Evolutionary conservation across 2,888 invertebrate genomes (phyloP).

Genomic region (Leucoptera coffeella): DNA sequence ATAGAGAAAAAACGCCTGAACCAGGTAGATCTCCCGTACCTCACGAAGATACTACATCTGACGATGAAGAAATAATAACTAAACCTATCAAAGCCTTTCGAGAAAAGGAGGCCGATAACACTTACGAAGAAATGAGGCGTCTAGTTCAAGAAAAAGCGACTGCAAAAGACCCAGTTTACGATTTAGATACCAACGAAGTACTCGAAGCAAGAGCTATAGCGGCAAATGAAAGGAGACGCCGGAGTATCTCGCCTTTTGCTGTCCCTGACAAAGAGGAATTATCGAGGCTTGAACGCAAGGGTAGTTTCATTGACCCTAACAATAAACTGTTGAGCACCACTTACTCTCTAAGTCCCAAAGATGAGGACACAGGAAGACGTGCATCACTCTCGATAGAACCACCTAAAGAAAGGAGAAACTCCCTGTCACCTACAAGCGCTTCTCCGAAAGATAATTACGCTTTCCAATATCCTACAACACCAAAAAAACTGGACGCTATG

Average conservation of each 20-base stretch:
- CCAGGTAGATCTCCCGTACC: constrained; percentile 38
- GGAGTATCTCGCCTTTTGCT: constrained; percentile 48
- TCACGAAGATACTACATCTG: constrained; percentile 58
- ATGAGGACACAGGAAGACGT: constrained; percentile 22
- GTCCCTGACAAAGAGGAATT: constrained; percentile 33
- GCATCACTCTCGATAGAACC: constrained; percentile 26
- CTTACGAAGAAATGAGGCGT: constrained; percentile 43
- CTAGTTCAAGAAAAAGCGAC: constrained; percentile 30
- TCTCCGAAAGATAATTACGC: constrained; percentile 24
- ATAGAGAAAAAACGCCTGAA: constrained; percentile 46
- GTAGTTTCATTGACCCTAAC: constrained; percentile 42
- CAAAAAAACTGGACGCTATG: constrained; percentile 30
- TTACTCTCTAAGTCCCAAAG: constrained; percentile 33
- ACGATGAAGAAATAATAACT: constrained; percentile 33
- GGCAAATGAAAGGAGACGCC: constrained; percentile 34
- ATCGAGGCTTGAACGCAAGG: constrained; percentile 26
- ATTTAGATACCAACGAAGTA: constrained; percentile 35
- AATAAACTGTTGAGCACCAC: constrained; percentile 40
- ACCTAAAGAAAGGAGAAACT: constrained; percentile 14
- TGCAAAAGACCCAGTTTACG: constrained; percentile 38
- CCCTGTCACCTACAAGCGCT: constrained; percentile 18
- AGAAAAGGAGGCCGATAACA: constrained; percentile 42
- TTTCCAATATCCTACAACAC: constrained; percentile 22
- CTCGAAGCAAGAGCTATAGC: constrained; percentile 35
- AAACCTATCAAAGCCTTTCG: constrained; percentile 21